Conservation (phyloP, 2,797 vertebrate species). For the Mormyrops attenuatus region DNA sequence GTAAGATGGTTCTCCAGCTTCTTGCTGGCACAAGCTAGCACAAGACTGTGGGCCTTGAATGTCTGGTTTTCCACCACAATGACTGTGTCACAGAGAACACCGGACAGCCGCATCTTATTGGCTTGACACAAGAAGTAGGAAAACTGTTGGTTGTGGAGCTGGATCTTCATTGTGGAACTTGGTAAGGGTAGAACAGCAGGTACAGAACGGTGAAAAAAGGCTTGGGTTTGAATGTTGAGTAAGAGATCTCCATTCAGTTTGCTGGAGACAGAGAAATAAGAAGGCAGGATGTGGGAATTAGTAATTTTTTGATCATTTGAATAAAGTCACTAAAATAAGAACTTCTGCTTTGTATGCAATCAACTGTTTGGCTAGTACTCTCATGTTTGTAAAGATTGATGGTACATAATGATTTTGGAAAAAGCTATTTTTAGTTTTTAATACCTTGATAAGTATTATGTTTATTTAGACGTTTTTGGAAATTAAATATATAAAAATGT, state of each 20-base stretch:
- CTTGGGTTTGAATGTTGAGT: neutral
- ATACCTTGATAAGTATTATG: neutral
- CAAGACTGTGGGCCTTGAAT: conserved; percentile 70
- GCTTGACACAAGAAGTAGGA: conserved; percentile 65
- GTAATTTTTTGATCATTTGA: neutral
- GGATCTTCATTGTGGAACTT: conserved; percentile 52
- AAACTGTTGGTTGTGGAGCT: conserved; percentile 65
- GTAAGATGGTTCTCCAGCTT: conserved; percentile 54
- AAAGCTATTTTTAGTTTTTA: neutral
- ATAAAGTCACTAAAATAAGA: neutral
- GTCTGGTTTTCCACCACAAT: conserved; percentile 61
- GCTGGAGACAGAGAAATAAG: neutral
- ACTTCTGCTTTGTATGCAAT: neutral
- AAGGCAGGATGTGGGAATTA: neutral
- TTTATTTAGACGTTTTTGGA: neutral
- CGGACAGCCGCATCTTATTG: conserved; percentile 57
- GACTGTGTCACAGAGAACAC: conserved; percentile 64
- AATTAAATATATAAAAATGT: neutral
- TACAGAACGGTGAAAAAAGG: neutral
- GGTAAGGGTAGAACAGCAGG: neutral
- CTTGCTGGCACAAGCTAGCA: conserved; percentile 69
- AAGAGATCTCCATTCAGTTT: conserved; percentile 38
- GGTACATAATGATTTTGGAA: neutral
- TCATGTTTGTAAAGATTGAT: neutral
- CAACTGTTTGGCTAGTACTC: neutral